phyloP scores from a whole-genome alignment of 2,888 invertebrate genomes.

The Uloborus plumipes region DNA sequence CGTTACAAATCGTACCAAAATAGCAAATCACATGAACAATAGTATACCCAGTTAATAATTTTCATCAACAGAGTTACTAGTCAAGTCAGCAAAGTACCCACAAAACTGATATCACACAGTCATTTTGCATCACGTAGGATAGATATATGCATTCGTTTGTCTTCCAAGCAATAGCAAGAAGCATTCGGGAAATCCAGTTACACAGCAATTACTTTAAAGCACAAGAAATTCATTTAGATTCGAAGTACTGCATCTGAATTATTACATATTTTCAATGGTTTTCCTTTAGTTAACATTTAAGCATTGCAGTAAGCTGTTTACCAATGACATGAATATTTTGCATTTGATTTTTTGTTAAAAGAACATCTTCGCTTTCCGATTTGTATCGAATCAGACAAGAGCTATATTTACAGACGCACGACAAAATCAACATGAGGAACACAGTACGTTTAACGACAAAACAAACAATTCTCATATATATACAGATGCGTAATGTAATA shows the following conservation, averaged over 20 bases:
- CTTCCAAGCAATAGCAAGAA: constrained; percentile 48
- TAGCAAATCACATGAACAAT: constrained; percentile 63
- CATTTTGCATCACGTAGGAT: constrained; percentile 44
- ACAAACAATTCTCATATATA: constrained; percentile 50
- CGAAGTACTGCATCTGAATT: constrained; percentile 7
- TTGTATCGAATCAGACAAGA: constrained; percentile 6
- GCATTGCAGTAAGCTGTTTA: no score
- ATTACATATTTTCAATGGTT: neutral
- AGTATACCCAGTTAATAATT: constrained; percentile 54
- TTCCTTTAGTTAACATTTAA: no score
- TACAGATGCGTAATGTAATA: constrained; percentile 47
- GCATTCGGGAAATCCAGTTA: constrained; percentile 50
- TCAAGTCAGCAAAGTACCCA: constrained; percentile 34
- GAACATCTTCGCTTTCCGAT: no score
- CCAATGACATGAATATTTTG: neutral
- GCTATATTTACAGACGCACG: constrained; percentile 50
- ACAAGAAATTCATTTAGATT: constrained; percentile 30
- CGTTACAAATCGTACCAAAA: constrained; percentile 64
- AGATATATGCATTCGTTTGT: constrained; percentile 38
- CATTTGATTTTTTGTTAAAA: constrained; percentile 7
- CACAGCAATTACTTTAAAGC: constrained; percentile 44
- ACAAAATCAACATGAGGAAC: constrained; percentile 56
- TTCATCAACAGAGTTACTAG: constrained; percentile 40
- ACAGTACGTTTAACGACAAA: constrained; percentile 52
- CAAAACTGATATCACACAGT: constrained; percentile 57